Base-by-base conservation (phyloP, 1,140 invertebrate genomes). In the Megalopta genalis region DNA sequence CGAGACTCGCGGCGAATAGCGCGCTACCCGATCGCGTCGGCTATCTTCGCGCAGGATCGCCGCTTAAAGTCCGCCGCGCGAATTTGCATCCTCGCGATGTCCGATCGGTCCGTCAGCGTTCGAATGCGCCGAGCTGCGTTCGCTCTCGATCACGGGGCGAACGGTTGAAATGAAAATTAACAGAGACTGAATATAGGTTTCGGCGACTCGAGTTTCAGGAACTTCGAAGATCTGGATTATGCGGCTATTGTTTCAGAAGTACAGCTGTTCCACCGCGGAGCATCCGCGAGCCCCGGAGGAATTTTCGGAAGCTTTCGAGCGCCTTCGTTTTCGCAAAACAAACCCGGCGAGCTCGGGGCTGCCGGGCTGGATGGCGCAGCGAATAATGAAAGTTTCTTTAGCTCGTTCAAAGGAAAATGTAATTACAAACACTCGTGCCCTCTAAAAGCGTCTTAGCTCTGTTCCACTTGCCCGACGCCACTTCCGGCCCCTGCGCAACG, bases 41-140 rank as follows among this genome's bases (percentile, higher is more conserved):
- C 70, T 87, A 87, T 85, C 81, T 87, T 83, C 74, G 83, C 80
- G 57, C 71, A 59, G 67, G 64, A 84, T 84, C 84, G 68, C 74
- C 67, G 59, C 39, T 84, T 86, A 87, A 88, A 86, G 69, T 80
- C 77, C 59, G 42, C 67, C 73, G 49, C 46, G 69, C 78, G 68
- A 83, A 87, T 86, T 86, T 87, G 86, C 85, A 77, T 81, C 27
- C 37, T 59, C 18, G 46, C 60, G 54, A 37, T 59, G 52, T 73
- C 32, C 27, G 49, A 37, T 65, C 73, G 32, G 23, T 10, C 42
- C 63, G 10, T 63, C 57, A 14, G 39, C 39, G 12, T 42, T 42
- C 39, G 39, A 42, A n/a, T 42, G 39, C 39, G 12, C 39, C 39
- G 39, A 10, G n/a, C n/a, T n/a, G n/a, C n/a, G n/a, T n/a, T n/a